These are phyloP conservation scores for Psammodynastes pulverulentus DNA, from an alignment of 2,113 vertebrate genomes.

Conservation along the genomic window DNA sequence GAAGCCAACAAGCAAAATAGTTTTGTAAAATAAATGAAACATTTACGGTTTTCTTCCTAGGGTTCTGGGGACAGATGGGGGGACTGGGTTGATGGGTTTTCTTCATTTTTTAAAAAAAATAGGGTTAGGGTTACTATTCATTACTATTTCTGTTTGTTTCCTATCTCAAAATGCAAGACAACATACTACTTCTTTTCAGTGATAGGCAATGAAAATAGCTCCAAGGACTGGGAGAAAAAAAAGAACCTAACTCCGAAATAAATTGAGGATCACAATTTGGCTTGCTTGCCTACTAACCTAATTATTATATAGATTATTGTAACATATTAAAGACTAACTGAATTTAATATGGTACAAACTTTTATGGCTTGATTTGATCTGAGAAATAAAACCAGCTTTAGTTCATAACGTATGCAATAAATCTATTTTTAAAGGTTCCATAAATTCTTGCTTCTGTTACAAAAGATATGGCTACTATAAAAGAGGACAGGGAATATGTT, in stretches of 20 bases:
- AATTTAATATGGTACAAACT: neutral
- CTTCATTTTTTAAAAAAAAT: neutral
- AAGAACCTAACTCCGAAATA: neutral
- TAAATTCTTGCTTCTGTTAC: neutral
- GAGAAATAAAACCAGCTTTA: neutral
- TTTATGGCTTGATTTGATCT: neutral
- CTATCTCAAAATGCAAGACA: neutral
- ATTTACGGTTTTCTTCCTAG: neutral
- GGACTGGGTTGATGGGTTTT: neutral
- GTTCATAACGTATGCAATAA: neutral
- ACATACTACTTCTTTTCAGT: neutral
- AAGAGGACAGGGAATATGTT: neutral
- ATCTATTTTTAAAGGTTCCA: neutral
- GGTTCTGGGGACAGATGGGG: neutral
- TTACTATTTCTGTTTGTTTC: neutral
- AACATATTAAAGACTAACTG: neutral
- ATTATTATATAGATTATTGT: neutral
- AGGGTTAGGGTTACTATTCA: no score
- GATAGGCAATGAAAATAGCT: neutral
- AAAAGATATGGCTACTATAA: neutral
- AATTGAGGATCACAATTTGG: neutral
- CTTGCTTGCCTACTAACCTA: neutral
- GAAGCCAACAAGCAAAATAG: neutral
- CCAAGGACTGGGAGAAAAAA: neutral
- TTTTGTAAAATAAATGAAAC: neutral